These are phyloP conservation scores for Eurytoma adleriae DNA, from an alignment of 2,888 invertebrate genomes.

Conservation along the genomic window DNA sequence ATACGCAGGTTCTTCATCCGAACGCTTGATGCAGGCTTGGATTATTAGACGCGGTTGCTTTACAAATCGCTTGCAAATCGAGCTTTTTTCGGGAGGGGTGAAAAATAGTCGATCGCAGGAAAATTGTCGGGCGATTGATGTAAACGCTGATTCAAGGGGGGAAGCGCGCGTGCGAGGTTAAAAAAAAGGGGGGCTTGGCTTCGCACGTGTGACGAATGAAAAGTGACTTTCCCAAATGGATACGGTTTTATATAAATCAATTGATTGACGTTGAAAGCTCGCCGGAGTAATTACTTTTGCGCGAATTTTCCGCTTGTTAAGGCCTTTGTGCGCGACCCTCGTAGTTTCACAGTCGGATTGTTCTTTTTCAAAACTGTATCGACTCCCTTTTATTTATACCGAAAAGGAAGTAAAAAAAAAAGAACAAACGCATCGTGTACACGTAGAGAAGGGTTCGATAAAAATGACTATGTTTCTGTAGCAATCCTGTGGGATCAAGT, in stretches of 20 bases:
- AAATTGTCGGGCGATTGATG: background rate
- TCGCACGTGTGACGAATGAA: background rate
- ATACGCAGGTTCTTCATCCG: too few species aligned
- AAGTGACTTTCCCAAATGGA: slow-evolving; percentile 13
- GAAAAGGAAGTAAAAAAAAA: too few species aligned
- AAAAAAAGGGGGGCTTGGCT: background rate
- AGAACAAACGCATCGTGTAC: too few species aligned
- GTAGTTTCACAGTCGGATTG: background rate
- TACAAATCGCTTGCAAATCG: too few species aligned
- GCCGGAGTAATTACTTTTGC: slow-evolving; percentile 38
- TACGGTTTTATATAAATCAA: slow-evolving; percentile 40
- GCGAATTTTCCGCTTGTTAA: slow-evolving; percentile 39
- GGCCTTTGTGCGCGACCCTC: slow-evolving; percentile 22
- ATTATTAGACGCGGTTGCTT: too few species aligned
- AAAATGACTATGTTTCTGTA: too few species aligned
- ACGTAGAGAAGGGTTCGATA: too few species aligned
- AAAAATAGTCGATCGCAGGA: background rate
- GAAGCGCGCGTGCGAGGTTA: background rate
- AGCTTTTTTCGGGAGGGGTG: too few species aligned
- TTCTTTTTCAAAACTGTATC: background rate
- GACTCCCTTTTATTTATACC: background rate
- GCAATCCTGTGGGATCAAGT: too few species aligned
- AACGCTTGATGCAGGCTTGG: too few species aligned
- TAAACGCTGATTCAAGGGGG: slow-evolving; percentile 22
- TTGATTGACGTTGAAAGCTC: slow-evolving; percentile 38